A percentile compares a stretch with the other conserved stretches of the same genome.
phyloP scores from a whole-genome alignment of 2,888 invertebrate species.

The Amaurobius ferox region DNA sequence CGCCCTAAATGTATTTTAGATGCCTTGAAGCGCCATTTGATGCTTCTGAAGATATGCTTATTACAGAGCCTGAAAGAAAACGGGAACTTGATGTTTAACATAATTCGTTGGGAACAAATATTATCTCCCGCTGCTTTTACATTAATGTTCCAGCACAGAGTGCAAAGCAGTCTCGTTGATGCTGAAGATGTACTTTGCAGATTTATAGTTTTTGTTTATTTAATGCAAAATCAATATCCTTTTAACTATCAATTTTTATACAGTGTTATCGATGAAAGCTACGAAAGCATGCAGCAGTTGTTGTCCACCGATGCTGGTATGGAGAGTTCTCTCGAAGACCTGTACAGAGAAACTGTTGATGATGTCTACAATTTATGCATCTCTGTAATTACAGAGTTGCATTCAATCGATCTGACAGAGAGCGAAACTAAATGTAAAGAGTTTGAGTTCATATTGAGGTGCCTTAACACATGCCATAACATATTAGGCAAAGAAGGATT shows the following conservation, averaged over 20 bases:
- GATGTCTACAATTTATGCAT: constrained; percentile 5
- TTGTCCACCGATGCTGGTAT: not conserved
- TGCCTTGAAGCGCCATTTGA: constrained; percentile 50
- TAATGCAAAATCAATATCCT: not conserved
- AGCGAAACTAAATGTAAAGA: constrained; percentile 8
- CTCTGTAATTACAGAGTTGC: not conserved
- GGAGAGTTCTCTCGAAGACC: not conserved
- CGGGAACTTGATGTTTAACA: not conserved
- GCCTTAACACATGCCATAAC: constrained; percentile 1
- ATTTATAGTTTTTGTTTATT: constrained; percentile 26
- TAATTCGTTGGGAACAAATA: constrained; percentile 42
- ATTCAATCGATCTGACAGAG: constrained; percentile 22
- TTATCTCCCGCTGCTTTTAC: constrained; percentile 19
- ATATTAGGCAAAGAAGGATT: constrained; percentile 1
- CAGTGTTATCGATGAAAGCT: constrained; percentile 21
- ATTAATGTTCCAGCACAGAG: constrained; percentile 38
- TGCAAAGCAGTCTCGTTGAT: constrained; percentile 22
- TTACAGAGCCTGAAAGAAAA: constrained; percentile 11
- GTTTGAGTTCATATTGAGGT: constrained; percentile 29
- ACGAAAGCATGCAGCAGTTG: not conserved
- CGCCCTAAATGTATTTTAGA: constrained; percentile 20
- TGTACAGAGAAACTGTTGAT: constrained; percentile 12
- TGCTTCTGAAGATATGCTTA: constrained; percentile 27
- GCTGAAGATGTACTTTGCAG: constrained; percentile 35
- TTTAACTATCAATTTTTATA: constrained; percentile 42